Percentiles rank a stretch among this genome's conserved stretches.
Conservation (phyloP, 1,140 invertebrate genomes). For the Idris sp. region DNA sequence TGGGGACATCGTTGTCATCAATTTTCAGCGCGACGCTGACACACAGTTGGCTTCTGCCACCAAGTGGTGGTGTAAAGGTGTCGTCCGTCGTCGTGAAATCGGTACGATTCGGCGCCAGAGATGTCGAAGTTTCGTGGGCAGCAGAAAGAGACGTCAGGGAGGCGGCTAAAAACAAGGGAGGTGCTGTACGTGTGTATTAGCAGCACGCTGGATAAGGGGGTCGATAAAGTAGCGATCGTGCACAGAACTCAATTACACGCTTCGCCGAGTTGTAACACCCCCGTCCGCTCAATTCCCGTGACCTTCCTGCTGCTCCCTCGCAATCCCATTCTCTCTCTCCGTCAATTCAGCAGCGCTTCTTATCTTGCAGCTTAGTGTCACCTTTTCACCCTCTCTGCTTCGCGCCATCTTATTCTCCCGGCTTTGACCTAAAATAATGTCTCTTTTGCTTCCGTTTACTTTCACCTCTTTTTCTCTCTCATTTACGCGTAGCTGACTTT, state of each 20-base stretch:
- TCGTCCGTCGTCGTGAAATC: conserved; percentile 60
- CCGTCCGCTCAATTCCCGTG: conserved; percentile 26
- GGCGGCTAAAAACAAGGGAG: background rate
- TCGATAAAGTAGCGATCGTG: conserved; percentile 79
- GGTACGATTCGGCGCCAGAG: conserved; percentile 42
- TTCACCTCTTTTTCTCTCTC: conserved; percentile 29
- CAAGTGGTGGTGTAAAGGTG: conserved; percentile 50
- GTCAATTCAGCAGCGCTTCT: conserved; percentile 42
- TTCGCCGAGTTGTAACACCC: conserved; percentile 66
- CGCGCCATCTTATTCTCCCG: conserved; percentile 71
- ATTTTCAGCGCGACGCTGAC: conserved; percentile 58
- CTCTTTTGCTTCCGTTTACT: conserved; percentile 3
- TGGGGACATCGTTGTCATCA: conserved; percentile 59
- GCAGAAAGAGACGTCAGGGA: conserved; percentile 19
- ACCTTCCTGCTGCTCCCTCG: conserved; percentile 17
- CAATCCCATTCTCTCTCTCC: conserved; percentile 29
- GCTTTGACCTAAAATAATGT: conserved; percentile 38
- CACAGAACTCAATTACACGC: conserved; percentile 78
- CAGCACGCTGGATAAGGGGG: conserved; percentile 67
- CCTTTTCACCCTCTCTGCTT: conserved; percentile 68
- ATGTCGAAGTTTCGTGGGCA: conserved; percentile 14
- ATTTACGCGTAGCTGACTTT: conserved; percentile 30
- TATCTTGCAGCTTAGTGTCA: conserved; percentile 53
- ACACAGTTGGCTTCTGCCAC: conserved; percentile 24
- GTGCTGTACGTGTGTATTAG: conserved; percentile 24